A percentile compares a stretch with the other conserved stretches of the same genome.
Evolutionary conservation across 2,113 vertebrate species (phyloP).

Genomic region (Ia io): DNA sequence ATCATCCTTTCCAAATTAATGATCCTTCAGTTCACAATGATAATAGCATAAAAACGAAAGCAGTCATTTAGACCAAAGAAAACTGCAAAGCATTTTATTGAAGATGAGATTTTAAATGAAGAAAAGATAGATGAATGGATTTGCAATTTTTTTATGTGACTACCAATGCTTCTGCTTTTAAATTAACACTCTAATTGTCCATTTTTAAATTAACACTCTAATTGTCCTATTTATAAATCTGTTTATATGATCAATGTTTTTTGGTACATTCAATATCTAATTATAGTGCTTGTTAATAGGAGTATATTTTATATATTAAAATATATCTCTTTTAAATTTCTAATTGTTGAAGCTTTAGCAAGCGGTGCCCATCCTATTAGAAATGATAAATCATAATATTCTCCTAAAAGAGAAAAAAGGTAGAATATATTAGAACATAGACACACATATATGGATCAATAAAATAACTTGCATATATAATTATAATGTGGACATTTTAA

Average conservation of each 20-base stretch:
- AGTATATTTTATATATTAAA: conserved; percentile 6
- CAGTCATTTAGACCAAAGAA: neutral
- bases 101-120: conserved; percentile 64
- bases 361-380: neutral
- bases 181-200: conserved; percentile 66
- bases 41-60: conserved; percentile 43
- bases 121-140: conserved; percentile 52
- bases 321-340: conserved; percentile 15
- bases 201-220: conserved; percentile 61
- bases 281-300: conserved; percentile 56
- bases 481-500: neutral
- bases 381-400: neutral
- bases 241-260: conserved; percentile 53
- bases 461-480: neutral
- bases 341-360: neutral
- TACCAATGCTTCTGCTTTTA: conserved; percentile 60
- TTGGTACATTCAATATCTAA: conserved; percentile 58
- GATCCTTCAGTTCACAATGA: neutral
- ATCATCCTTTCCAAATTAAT: conserved; percentile 1
- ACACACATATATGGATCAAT: neutral
- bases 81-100: conserved; percentile 58
- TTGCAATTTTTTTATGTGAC: conserved; percentile 56
- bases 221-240: conserved; percentile 61
- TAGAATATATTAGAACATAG: neutral
- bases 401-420: neutral